Conservation (phyloP, 2,113 vertebrate species). For the Suricata suricatta region DNA sequence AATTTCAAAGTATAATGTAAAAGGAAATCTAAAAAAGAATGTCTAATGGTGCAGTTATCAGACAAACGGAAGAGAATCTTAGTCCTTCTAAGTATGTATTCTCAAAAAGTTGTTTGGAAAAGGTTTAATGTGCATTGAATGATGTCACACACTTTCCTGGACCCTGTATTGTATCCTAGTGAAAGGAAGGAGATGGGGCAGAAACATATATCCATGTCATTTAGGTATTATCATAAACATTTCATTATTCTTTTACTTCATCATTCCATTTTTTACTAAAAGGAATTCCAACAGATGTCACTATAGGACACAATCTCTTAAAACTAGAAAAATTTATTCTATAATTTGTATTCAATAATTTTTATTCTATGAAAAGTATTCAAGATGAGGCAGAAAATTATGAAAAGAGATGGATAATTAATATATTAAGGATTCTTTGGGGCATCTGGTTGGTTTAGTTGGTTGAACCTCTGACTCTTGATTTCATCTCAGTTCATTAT, state of each 20-base stretch:
- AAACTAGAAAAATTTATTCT: neutral
- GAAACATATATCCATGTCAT: neutral
- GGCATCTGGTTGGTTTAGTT: too few relatives aligned
- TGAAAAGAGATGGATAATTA: neutral
- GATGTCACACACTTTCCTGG: neutral
- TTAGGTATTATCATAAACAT: neutral
- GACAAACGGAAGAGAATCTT: neutral
- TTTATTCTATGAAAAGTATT: neutral
- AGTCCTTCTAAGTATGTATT: too few relatives aligned
- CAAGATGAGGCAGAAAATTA: neutral
- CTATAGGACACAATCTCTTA: neutral
- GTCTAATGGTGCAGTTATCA: neutral
- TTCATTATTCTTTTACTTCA: neutral
- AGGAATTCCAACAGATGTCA: neutral
- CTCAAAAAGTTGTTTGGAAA: neutral
- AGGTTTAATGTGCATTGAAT: neutral
- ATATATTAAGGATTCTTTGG: neutral
- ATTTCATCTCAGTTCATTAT: too few relatives aligned
- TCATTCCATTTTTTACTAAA: neutral
- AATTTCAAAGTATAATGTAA: neutral
- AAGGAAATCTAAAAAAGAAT: neutral
- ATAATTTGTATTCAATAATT: neutral
- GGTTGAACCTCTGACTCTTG: too few relatives aligned
- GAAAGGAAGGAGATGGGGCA: neutral
- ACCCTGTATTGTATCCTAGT: neutral